phyloP scores from a whole-genome alignment of 2,888 invertebrate species.

The Mycalesis mineus region DNA sequence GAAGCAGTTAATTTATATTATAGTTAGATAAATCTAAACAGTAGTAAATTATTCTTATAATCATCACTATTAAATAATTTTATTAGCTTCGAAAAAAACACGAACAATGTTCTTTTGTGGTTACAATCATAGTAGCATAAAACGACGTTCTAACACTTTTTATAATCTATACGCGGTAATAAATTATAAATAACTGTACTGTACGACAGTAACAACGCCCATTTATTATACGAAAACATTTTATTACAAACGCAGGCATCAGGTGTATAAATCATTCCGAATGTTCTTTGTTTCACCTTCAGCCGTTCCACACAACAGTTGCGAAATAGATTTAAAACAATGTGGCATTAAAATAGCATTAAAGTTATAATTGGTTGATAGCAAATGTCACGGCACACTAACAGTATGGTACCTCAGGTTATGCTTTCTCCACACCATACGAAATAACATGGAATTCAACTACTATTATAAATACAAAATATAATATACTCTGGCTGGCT shows the following conservation, averaged over 20 bases:
- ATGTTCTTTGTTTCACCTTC: constrained; percentile 18
- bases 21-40: no score
- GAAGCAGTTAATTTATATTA: no score
- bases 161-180: background rate
- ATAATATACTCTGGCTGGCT: no score
- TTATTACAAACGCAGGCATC: background rate
- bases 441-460: no score
- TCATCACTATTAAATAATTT: no score
- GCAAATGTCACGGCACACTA: constrained; percentile 30
- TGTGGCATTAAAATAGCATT: constrained; percentile 29
- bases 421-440: constrained; percentile 1
- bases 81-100: no score
- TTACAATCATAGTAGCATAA: no score
- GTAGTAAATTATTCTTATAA: no score
- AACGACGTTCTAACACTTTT: no score
- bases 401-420: background rate
- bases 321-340: constrained; percentile 20
- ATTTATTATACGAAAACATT: background rate
- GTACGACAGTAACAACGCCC: background rate
- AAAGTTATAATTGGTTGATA: constrained; percentile 33
- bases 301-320: constrained; percentile 2
- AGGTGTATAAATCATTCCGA: constrained; percentile 8
- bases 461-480: no score
- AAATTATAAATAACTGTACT: background rate
- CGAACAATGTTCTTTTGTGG: no score